Conservation (phyloP, 2,888 invertebrate genomes). For the Pandemis heparana region DNA sequence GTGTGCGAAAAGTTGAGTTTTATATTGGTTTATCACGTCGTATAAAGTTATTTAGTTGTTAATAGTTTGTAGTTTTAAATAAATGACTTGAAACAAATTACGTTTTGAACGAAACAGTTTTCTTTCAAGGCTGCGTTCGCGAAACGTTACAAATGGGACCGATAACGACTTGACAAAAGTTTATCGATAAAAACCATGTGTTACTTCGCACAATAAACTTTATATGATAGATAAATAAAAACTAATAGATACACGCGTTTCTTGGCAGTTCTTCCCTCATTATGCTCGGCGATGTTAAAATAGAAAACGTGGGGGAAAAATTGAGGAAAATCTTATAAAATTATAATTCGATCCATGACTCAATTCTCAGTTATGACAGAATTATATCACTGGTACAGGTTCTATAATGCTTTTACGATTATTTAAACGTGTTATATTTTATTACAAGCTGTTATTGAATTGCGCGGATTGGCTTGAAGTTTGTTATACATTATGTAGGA, state of each 20-base stretch:
- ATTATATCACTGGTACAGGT: background rate
- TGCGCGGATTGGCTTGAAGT: background rate
- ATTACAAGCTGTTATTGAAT: background rate
- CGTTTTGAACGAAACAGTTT: background rate
- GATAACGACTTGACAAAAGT: slow-evolving; percentile 25
- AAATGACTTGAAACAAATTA: background rate
- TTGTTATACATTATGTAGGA: no score
- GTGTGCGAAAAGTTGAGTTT: no score
- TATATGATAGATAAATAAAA: background rate
- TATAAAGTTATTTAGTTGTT: no score
- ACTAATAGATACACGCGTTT: slow-evolving; percentile 15
- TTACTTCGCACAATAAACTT: slow-evolving; percentile 22
- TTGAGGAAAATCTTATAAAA: background rate
- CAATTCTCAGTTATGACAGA: background rate
- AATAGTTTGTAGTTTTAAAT: no score
- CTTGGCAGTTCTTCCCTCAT: slow-evolving; percentile 32
- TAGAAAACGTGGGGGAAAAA: background rate
- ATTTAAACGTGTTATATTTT: background rate
- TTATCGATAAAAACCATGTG: slow-evolving; percentile 27
- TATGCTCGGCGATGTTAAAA: slow-evolving; percentile 12
- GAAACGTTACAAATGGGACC: slow-evolving; percentile 8
- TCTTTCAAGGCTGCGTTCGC: background rate
- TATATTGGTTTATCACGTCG: no score
- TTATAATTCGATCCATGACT: background rate
- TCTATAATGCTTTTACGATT: background rate